Conservation (phyloP, 1,140 invertebrate species). For the Chrysopa pallens region DNA sequence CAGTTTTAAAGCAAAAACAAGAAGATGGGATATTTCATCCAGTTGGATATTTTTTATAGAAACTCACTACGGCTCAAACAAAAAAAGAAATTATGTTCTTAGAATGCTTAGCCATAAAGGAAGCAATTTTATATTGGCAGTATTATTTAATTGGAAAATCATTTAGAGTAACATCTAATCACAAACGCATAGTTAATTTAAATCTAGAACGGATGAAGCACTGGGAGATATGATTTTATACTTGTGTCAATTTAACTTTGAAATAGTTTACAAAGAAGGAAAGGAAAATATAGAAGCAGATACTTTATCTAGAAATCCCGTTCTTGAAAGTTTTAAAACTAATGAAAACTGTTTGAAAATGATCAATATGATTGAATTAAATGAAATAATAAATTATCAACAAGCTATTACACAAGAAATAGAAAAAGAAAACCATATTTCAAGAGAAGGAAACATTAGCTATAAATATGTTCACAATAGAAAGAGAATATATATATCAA, state of each 20-base stretch:
- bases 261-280: slow-evolving; percentile 9
- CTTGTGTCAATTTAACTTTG: slow-evolving; percentile 10
- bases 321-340: slow-evolving; percentile 4
- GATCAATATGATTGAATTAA: slow-evolving; percentile 7
- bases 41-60: background rate
- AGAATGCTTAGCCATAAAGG: background rate
- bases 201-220: slow-evolving; percentile 11
- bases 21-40: background rate
- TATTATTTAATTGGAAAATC: slow-evolving; percentile 5
- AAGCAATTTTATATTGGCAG: slow-evolving; percentile 4
- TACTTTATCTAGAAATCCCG: slow-evolving; percentile 10
- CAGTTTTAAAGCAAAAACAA: background rate
- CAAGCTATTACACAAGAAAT: slow-evolving; percentile 7
- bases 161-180: slow-evolving; percentile 9
- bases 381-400: slow-evolving; percentile 8
- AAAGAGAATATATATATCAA: slow-evolving; percentile 2
- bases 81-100: background rate
- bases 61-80: background rate
- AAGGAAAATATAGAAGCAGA: slow-evolving; percentile 10
- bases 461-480: slow-evolving; percentile 3
- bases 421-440: slow-evolving; percentile 8
- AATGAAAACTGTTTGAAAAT: slow-evolving; percentile 6
- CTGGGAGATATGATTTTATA: slow-evolving; percentile 10
- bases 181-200: slow-evolving; percentile 12
- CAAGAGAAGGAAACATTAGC: slow-evolving; percentile 1